phyloP scores from a whole-genome alignment of 2,113 vertebrate species.

The Oostethus manadensis region DNA sequence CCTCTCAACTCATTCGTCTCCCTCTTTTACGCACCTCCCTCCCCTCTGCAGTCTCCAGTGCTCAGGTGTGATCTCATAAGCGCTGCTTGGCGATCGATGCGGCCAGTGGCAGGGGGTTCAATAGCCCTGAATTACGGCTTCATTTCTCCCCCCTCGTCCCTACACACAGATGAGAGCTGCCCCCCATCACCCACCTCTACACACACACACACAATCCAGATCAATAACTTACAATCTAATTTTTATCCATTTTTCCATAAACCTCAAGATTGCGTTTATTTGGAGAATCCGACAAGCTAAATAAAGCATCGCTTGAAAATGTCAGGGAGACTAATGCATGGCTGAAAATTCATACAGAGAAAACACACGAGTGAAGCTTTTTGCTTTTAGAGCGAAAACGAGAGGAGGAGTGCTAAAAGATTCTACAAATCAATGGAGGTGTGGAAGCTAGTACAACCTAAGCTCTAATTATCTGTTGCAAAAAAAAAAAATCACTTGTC shows the following conservation, averaged over 20 bases:
- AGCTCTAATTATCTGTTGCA: slow-evolving; percentile 65
- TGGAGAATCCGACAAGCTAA: slow-evolving; percentile 98
- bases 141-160: slow-evolving; percentile 75
- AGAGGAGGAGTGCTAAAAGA: slow-evolving; percentile 16
- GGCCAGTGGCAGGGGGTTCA: slow-evolving; percentile 86
- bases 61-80: slow-evolving; percentile 89
- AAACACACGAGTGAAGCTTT: slow-evolving; percentile 73
- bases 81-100: slow-evolving; percentile 88
- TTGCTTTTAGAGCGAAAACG: slow-evolving; percentile 44
- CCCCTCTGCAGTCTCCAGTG: slow-evolving; percentile 71
- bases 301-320: slow-evolving; percentile 83
- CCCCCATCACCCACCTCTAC: slow-evolving; percentile 17
- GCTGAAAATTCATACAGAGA: slow-evolving; percentile 69
- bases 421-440: slow-evolving; percentile 67
- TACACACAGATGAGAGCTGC: slow-evolving; percentile 91
- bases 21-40: slow-evolving; percentile 4
- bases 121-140: slow-evolving; percentile 97
- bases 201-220: slow-evolving; percentile 62
- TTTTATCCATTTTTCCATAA: slow-evolving; percentile 99
- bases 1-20: slow-evolving; percentile 19
- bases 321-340: slow-evolving; percentile 66
- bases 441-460: slow-evolving; percentile 58
- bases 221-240: slow-evolving; percentile 98
- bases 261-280: slow-evolving; percentile 99
- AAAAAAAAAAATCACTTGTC: slow-evolving; percentile 39